phyloP scores from a whole-genome alignment of 2,113 vertebrate genomes.

The Coreoperca whiteheadi region DNA sequence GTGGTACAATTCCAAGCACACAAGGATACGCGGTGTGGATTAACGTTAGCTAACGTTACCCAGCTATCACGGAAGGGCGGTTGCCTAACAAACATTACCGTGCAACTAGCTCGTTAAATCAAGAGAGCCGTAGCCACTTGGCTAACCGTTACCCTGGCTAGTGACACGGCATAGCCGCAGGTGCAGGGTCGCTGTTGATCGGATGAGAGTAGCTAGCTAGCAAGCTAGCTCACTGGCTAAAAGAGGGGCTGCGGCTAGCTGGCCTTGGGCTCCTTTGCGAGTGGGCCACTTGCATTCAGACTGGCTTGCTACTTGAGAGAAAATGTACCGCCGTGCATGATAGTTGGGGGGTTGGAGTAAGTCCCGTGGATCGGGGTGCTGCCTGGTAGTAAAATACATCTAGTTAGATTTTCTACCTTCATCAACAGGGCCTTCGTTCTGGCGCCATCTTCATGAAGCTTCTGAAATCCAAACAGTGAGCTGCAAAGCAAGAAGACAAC shows the following conservation, averaged over 20 bases:
- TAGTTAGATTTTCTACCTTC: conserved; percentile 87
- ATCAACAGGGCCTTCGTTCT: conserved; percentile 97
- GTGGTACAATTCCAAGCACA: conserved; percentile 39
- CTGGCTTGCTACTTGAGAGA: conserved; percentile 11
- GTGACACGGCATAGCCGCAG: conserved; percentile 55
- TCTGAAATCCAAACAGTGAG: conserved; percentile 96
- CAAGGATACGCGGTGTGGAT: conserved; percentile 19
- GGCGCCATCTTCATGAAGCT: conserved; percentile 99
- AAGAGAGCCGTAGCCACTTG: not conserved
- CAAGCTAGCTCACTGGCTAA: conserved; percentile 60
- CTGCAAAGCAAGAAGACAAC: conserved; percentile 88
- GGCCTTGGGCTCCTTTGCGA: conserved; percentile 66
- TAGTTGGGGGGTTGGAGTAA: not conserved
- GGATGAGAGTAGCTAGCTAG: conserved; percentile 62
- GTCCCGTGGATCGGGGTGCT: not conserved
- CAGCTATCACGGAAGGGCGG: conserved; percentile 51
- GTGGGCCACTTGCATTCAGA: conserved; percentile 53
- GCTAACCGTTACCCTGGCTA: conserved; percentile 9
- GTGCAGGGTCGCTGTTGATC: conserved; percentile 68
- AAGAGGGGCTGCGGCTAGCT: conserved; percentile 72
- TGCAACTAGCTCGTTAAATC: not conserved
- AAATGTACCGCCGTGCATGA: conserved; percentile 37
- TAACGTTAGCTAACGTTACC: conserved; percentile 22
- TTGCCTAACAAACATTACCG: conserved; percentile 3
- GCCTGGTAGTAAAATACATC: conserved; percentile 25